Conservation (phyloP, 2,113 vertebrate species). For the Lepisosteus osseus region DNA sequence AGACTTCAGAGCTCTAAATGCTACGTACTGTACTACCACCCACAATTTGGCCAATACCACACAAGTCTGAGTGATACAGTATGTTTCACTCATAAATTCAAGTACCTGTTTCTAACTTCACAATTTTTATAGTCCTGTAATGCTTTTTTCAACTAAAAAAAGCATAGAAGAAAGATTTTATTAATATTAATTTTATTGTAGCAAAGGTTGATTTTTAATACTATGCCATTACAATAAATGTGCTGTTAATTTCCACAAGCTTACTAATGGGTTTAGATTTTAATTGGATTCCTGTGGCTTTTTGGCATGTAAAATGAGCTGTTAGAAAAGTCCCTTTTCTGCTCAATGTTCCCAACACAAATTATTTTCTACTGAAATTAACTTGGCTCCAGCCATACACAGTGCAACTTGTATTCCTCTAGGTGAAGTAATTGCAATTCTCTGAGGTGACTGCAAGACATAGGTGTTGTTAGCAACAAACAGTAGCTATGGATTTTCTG, state of each 20-base stretch:
- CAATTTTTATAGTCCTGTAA: too few relatives aligned
- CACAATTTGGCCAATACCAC: too few relatives aligned
- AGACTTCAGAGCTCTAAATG: too few relatives aligned
- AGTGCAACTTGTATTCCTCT: slow-evolving; percentile 1
- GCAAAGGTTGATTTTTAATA: slow-evolving; percentile 1
- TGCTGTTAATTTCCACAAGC: slow-evolving; percentile 2
- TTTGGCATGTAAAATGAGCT: slow-evolving; percentile 14
- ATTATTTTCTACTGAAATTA: not conserved
- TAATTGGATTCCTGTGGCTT: slow-evolving; percentile 22
- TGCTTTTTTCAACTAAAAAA: not conserved
- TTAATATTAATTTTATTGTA: not conserved
- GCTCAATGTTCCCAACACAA: not conserved
- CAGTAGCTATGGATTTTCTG: not conserved
- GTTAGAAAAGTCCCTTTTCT: slow-evolving; percentile 13
- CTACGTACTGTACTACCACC: too few relatives aligned
- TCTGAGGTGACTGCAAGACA: not conserved
- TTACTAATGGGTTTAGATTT: slow-evolving; percentile 8
- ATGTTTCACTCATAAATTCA: too few relatives aligned
- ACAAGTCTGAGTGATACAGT: too few relatives aligned
- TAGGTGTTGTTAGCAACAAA: slow-evolving; percentile 12
- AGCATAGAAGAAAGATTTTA: not conserved
- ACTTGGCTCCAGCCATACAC: not conserved
- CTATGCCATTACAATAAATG: slow-evolving; percentile 1
- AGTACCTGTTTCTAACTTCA: too few relatives aligned
- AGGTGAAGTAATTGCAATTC: slow-evolving; percentile 9